Conservation (phyloP, 1,140 invertebrate species). For the Anastatus disparis region DNA sequence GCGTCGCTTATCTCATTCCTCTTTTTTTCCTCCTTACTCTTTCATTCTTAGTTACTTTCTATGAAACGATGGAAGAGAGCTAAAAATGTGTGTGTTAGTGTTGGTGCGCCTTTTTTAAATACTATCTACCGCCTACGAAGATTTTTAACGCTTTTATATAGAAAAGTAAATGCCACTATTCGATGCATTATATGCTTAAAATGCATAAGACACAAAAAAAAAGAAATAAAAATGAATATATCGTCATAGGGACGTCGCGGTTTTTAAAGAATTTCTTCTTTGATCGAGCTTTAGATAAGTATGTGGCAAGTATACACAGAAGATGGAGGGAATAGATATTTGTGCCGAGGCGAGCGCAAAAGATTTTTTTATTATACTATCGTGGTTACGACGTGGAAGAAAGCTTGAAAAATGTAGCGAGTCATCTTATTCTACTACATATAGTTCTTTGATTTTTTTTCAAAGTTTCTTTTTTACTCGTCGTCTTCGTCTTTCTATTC, state of each 20-base stretch:
- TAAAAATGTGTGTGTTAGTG: no score
- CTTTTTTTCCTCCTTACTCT: not conserved
- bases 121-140: not conserved
- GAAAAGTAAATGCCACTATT: not conserved
- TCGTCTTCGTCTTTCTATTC: no score
- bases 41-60: not conserved
- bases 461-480: no score
- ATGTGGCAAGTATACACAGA: no score
- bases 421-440: not conserved
- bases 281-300: conserved; percentile 2
- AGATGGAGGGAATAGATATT: conserved; percentile 7
- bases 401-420: conserved; percentile 24
- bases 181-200: not conserved
- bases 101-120: no score
- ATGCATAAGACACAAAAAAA: no score
- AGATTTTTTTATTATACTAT: conserved; percentile 18
- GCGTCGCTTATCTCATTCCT: conserved; percentile 5
- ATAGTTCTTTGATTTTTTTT: not conserved
- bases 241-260: no score
- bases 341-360: not conserved
- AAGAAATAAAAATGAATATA: no score
- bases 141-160: no score
- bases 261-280: conserved; percentile 17
- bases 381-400: not conserved
- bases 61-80: not conserved